Evolutionary conservation across 2,888 invertebrate genomes (phyloP), one percentile per base, ranked within the genome.

Genomic region (Protula sp.): DNA sequence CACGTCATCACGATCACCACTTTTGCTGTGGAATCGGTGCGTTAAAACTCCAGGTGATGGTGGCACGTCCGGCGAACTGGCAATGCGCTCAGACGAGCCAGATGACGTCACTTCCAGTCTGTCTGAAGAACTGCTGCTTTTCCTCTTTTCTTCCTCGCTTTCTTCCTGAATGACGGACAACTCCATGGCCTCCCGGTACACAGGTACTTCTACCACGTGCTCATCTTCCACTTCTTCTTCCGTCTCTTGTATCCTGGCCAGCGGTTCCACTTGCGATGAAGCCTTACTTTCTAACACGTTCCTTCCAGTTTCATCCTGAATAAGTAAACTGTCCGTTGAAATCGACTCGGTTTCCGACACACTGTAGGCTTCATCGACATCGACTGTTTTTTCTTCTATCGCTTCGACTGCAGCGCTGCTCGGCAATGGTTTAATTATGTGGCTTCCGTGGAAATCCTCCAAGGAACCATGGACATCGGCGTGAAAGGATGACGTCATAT

Each of bases 31-130:
- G 79, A 89, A 90, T 74, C 58, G 65, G 38, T 50, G 14, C 5
- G 24, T 5, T 4, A 55, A 30, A 50, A 69, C 60, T 55, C 72
- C 72, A 87, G 57, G 90, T 88, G 60, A 92, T 81, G 69, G 93
- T 92, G 70, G 90, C 92, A 58, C 62, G 74, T 94, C 94, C 0
- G 94, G 94, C 1, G 94, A 90, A 72, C 93, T 94, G 73, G 71
- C 72, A 60, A 71, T 69, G 55, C 72, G 68, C 54, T 75, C 75
- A 52, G 76, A 74, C 2, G 70, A 60, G 5, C 54, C 28, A 5
- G 55, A 31, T 9, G 55, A 31, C 47, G 51, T 47, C 38, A 48
- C 51, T 22, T 55, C 56, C n/a, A 54, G 28, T 22, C 52, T 57
- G n/a, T 54, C 55, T 3, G 58, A 58, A 27, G 58, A 55, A 30